Percentiles rank a stretch among this genome's conserved stretches.
phyloP scores from a whole-genome alignment of 2,797 vertebrate species.

The Mormyrus hasselquistii region DNA sequence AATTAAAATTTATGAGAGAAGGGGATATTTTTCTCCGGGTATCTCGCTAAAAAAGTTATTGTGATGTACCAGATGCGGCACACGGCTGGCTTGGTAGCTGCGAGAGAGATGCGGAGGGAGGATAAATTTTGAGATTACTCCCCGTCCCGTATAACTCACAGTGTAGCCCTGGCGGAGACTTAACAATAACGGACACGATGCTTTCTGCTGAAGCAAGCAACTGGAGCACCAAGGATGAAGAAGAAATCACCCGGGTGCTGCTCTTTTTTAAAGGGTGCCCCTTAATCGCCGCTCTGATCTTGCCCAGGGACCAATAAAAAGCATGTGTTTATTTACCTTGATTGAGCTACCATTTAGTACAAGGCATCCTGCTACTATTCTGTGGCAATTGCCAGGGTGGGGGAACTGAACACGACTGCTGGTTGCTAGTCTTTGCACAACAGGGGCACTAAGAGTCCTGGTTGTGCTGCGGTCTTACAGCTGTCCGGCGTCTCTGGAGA shows the following conservation, averaged over 20 bases:
- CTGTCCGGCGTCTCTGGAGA: neutral
- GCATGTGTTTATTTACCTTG: neutral
- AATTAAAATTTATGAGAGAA: slow-evolving; percentile 9
- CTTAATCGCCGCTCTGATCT: neutral
- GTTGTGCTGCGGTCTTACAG: neutral
- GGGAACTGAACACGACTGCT: neutral
- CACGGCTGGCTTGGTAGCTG: neutral
- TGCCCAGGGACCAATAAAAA: neutral
- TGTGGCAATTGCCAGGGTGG: neutral
- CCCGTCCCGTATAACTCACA: neutral
- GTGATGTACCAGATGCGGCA: neutral
- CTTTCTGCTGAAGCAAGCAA: neutral
- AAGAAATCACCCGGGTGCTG: neutral
- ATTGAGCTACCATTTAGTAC: neutral
- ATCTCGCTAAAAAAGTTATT: neutral
- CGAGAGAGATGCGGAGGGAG: neutral
- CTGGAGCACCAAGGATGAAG: neutral
- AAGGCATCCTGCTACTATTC: neutral
- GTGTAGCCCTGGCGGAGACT: neutral
- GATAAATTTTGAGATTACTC: neutral
- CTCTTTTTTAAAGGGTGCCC: neutral
- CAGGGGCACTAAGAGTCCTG: neutral
- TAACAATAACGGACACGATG: neutral
- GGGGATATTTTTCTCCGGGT: neutral
- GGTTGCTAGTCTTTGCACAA: neutral